phyloP scores from a whole-genome alignment of 2,888 invertebrate species.

The Torymus tubicola region DNA sequence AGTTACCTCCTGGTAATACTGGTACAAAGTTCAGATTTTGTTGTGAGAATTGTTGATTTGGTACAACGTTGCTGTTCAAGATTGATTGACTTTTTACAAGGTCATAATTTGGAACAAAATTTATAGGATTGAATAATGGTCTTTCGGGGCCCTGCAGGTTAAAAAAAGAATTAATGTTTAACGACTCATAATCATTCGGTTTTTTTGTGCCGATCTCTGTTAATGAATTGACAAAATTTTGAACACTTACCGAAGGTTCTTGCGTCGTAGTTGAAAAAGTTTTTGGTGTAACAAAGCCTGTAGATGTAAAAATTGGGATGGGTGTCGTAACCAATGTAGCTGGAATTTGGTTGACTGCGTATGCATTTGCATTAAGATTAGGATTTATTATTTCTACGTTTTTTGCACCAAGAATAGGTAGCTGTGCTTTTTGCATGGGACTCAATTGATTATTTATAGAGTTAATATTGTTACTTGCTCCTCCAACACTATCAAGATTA shows the following conservation, averaged over 20 bases:
- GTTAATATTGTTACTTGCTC: conserved; percentile 65
- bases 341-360: conserved; percentile 67
- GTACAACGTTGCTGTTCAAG: conserved; percentile 67
- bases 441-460: conserved; percentile 52
- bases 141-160: conserved; percentile 61
- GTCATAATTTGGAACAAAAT: conserved; percentile 72
- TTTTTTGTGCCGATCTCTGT: conserved; percentile 67
- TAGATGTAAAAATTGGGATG: conserved; percentile 70
- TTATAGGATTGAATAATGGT: conserved; percentile 71
- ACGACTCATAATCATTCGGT: conserved; percentile 47
- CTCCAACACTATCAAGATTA: conserved; percentile 65
- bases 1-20: conserved; percentile 70
- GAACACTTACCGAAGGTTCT: conserved; percentile 63
- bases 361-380: conserved; percentile 67
- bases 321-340: conserved; percentile 71
- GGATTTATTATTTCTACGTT: conserved; percentile 74
- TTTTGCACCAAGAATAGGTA: conserved; percentile 69
- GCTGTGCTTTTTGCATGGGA: conserved; percentile 65
- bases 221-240: conserved; percentile 66
- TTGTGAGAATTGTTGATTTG: conserved; percentile 63
- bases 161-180: conserved; percentile 56
- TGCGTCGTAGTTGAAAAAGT: conserved; percentile 58
- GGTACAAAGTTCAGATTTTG: conserved; percentile 71
- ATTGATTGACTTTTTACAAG: conserved; percentile 69
- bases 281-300: conserved; percentile 66